Evolutionary conservation across 2,113 vertebrate genomes (phyloP).

Genomic region (Atlantisia rogersi): DNA sequence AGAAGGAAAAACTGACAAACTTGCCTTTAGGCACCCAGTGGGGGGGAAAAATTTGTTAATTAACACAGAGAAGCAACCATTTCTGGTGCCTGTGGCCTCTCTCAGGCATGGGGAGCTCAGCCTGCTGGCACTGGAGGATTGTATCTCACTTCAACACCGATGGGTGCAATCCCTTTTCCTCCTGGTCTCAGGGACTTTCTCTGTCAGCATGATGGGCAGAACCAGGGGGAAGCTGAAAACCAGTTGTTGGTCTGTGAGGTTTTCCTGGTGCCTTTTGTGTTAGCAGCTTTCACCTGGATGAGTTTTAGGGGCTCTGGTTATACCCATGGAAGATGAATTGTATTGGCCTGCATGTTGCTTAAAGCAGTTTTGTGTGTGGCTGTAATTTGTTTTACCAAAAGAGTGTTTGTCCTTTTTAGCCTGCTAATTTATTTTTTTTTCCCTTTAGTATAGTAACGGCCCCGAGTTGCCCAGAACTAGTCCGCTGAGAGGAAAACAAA

Average conservation of each 20-base stretch:
- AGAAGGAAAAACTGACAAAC: background rate
- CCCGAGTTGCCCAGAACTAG: background rate
- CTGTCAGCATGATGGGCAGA: background rate
- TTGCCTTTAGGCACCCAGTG: background rate
- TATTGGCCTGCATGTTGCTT: background rate
- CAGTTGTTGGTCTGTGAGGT: background rate
- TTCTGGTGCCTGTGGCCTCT: background rate
- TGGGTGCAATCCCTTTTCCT: rapidly evolving
- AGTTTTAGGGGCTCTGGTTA: background rate
- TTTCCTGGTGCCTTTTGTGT: background rate
- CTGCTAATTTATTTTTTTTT: background rate
- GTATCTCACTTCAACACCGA: rapidly evolving
- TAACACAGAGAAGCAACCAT: background rate
- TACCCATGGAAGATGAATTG: rapidly evolving
- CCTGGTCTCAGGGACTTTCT: background rate
- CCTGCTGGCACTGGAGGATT: background rate
- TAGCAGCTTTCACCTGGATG: background rate
- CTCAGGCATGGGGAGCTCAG: background rate
- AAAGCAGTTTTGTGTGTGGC: background rate
- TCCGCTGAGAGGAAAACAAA: background rate
- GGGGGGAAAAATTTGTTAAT: rapidly evolving
- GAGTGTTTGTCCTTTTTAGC: background rate
- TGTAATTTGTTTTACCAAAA: background rate
- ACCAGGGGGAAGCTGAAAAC: background rate
- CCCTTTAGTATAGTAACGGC: background rate